Percentiles rank a stretch among this genome's conserved stretches.
phyloP scores from a whole-genome alignment of 1,140 invertebrate species.

The Leucophenga varia region DNA sequence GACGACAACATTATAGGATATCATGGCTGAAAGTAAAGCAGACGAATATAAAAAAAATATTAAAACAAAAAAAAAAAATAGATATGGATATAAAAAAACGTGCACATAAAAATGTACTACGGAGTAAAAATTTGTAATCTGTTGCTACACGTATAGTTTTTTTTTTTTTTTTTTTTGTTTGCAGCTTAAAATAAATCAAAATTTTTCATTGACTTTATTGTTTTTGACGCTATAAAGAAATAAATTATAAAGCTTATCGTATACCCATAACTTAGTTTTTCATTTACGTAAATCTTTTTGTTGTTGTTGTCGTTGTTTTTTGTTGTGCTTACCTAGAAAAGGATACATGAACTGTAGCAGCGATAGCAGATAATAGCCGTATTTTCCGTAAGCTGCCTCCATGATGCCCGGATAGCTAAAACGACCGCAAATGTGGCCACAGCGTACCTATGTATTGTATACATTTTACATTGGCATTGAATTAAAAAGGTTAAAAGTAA shows the following conservation, averaged over 20 bases:
- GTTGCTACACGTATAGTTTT: too few species aligned
- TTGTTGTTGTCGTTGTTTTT: too few species aligned
- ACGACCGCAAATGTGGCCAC: conserved; percentile 76
- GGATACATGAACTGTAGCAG: conserved; percentile 83
- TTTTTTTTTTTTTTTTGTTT: background rate
- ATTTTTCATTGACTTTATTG: too few species aligned
- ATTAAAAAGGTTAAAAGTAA: too few species aligned
- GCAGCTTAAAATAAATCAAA: background rate
- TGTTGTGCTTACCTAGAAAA: conserved; percentile 70
- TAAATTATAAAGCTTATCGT: too few species aligned
- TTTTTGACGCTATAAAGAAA: background rate
- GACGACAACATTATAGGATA: conserved; percentile 88
- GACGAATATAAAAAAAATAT: background rate
- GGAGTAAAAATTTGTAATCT: too few species aligned
- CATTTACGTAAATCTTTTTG: too few species aligned
- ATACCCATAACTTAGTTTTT: too few species aligned
- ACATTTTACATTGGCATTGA: too few species aligned
- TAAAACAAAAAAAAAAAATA: background rate
- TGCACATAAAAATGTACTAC: too few species aligned
- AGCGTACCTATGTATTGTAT: too few species aligned
- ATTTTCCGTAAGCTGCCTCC: conserved; percentile 77
- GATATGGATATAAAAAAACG: too few species aligned
- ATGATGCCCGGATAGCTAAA: conserved; percentile 85
- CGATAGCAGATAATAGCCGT: conserved; percentile 78
- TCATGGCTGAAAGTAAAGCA: conserved; percentile 72